Base-by-base conservation (phyloP, 2,888 invertebrate genomes). In the Thelaira solivaga region DNA sequence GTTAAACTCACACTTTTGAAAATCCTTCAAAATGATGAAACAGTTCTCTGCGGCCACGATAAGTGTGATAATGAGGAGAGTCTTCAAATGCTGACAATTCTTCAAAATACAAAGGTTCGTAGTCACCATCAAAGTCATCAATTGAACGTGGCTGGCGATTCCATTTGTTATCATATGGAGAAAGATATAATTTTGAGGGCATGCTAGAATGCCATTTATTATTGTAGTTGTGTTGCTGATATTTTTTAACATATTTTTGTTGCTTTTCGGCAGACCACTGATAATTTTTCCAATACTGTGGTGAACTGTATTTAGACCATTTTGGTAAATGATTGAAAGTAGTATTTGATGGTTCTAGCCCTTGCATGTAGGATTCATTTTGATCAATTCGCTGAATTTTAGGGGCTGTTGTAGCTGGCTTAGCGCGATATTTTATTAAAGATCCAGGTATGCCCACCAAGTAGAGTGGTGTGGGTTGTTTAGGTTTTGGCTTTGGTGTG, bases 41-140 rank as follows among this genome's bases (percentile, higher is more conserved):
- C 0, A 88, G 65, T 47, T 89, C 85, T 0, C 88, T 81, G 0
- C 89, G 86, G 80, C 87, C 86, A 0, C 87, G 83, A 53, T 88
- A 85, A 0, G 80, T 83, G 31, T 87, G 83, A 72, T 84, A 87
- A 26, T 86, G 82, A 0, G 80, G 81, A 81, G 82, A 83, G n/a
- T 84, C 80, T 4, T 75, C 43, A 26, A 82, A 76, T 11, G 82
- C 80, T 1, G 82, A 82, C 7, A 87, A 55, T 36, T 88, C 86
- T 2, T 82, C 76, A 78, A 86, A 85, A 36, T 73, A 72, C 45
- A 72, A 39, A 1, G 73, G 78, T 24, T 67, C 64, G 24, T 64
- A 73, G 4, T 73, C 57, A 5, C 39, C 10, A 6, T 75, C 61
- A 0, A 57, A 41, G 20, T 24, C 18, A 3, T 51, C 45, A 13